Evolutionary conservation across 2,797 vertebrate species (phyloP).

Genomic region (Parotocinclus haroldoi): DNA sequence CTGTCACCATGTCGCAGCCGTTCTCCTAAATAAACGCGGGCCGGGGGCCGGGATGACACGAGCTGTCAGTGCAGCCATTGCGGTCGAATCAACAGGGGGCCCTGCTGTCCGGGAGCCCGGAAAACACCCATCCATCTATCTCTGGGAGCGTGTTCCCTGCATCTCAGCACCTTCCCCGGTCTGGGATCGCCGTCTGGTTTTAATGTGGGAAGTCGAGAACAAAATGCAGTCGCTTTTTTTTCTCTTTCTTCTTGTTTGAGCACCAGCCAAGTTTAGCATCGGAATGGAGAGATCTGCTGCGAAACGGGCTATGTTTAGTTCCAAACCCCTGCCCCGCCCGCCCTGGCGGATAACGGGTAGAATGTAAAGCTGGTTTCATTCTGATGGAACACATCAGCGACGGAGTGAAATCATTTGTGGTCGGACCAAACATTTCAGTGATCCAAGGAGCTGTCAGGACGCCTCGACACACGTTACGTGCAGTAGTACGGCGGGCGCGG

Average conservation of each 20-base stretch:
- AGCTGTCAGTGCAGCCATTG: slow-evolving; percentile 47
- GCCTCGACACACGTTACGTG: too few species aligned
- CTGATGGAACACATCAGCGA: too few species aligned
- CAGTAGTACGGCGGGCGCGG: too few species aligned
- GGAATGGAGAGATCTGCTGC: too few species aligned
- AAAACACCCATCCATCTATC: slow-evolving; percentile 39
- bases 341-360: too few species aligned
- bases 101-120: slow-evolving; percentile 23
- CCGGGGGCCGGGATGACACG: slow-evolving; percentile 43
- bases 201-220: slow-evolving; percentile 13
- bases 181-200: slow-evolving; percentile 21
- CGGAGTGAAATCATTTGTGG: too few species aligned
- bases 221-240: neutral
- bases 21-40: slow-evolving; percentile 44
- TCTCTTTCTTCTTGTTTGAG: slow-evolving; percentile 16
- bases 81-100: slow-evolving; percentile 21
- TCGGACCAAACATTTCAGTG: too few species aligned
- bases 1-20: slow-evolving; percentile 18
- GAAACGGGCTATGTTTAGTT: too few species aligned
- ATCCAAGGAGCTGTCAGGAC: too few species aligned
- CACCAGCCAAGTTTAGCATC: slow-evolving; percentile 1
- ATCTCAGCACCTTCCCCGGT: slow-evolving; percentile 41
- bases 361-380: too few species aligned
- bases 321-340: too few species aligned
- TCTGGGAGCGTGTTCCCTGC: slow-evolving; percentile 22